These are phyloP conservation scores for Scyliorhinus canicula DNA, from an alignment of 2,797 vertebrate species.

Conservation along the genomic window DNA sequence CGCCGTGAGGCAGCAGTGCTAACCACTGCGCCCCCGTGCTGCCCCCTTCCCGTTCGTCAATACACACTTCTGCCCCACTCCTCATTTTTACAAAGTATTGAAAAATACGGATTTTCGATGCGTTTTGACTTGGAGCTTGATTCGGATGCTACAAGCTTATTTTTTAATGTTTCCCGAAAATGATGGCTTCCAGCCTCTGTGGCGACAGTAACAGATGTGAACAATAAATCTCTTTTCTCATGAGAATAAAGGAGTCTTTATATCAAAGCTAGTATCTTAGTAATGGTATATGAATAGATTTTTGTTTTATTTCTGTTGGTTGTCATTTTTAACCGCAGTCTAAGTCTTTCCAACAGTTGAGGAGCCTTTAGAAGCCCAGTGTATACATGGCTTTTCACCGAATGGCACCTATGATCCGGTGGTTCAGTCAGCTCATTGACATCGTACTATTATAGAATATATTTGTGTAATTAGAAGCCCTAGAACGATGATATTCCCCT, in stretches of 20 bases:
- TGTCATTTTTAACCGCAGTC: background rate
- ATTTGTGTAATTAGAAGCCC: background rate
- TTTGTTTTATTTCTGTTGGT: background rate
- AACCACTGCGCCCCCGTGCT: too few species aligned
- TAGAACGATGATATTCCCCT: too few species aligned
- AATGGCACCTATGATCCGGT: background rate
- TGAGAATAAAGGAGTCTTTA: background rate
- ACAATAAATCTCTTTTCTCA: background rate
- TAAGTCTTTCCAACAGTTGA: background rate
- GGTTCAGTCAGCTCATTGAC: background rate
- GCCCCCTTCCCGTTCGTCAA: background rate
- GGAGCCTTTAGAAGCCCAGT: background rate
- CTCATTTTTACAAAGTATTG: background rate
- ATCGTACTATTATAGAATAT: background rate
- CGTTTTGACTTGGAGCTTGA: background rate
- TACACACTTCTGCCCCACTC: background rate
- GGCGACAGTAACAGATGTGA: background rate
- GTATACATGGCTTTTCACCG: background rate
- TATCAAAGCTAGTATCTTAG: background rate
- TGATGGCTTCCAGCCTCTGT: background rate
- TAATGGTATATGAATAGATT: background rate
- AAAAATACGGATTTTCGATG: background rate
- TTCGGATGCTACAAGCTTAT: background rate
- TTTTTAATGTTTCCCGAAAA: background rate
- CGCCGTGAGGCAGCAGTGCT: too few species aligned